These are phyloP conservation scores for Solen grandis DNA, from an alignment of 1,140 invertebrate genomes.

Conservation along the genomic window DNA sequence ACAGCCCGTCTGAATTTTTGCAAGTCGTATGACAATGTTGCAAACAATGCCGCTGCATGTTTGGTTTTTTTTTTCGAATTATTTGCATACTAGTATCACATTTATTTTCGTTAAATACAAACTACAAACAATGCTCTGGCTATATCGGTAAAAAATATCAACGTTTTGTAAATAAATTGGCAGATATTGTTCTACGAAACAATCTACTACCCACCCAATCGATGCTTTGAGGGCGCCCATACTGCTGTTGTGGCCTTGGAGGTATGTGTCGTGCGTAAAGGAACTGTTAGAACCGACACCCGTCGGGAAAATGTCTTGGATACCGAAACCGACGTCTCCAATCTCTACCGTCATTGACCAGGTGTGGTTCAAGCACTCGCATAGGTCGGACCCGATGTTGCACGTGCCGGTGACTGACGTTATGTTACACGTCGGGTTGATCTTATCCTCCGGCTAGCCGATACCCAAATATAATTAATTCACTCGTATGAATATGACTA, in stretches of 20 bases:
- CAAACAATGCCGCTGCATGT: no score
- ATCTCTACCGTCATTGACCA: constrained; percentile 5
- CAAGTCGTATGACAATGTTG: no score
- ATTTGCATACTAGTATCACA: no score
- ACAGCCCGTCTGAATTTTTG: no score
- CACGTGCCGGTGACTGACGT: constrained; percentile 7
- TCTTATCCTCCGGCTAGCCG: constrained; percentile 2
- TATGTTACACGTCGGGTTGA: constrained; percentile 23
- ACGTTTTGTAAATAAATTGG: no score
- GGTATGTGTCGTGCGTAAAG: constrained; percentile 8
- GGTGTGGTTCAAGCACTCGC: constrained; percentile 11
- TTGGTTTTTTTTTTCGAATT: no score
- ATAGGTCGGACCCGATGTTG: constrained; percentile 13
- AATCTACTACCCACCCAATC: constrained; percentile 16
- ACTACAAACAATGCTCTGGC: no score
- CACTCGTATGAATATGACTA: not conserved
- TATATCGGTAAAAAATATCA: not conserved
- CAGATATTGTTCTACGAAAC: no score
- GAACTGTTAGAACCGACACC: not conserved
- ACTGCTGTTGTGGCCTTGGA: constrained; percentile 7
- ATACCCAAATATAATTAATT: not conserved
- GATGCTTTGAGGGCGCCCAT: constrained; percentile 10
- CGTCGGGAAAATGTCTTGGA: not conserved
- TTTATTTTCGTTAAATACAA: no score
- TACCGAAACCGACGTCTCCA: constrained; percentile 21